Conservation (phyloP, 2,797 vertebrate species). For the Rhincodon typus region DNA sequence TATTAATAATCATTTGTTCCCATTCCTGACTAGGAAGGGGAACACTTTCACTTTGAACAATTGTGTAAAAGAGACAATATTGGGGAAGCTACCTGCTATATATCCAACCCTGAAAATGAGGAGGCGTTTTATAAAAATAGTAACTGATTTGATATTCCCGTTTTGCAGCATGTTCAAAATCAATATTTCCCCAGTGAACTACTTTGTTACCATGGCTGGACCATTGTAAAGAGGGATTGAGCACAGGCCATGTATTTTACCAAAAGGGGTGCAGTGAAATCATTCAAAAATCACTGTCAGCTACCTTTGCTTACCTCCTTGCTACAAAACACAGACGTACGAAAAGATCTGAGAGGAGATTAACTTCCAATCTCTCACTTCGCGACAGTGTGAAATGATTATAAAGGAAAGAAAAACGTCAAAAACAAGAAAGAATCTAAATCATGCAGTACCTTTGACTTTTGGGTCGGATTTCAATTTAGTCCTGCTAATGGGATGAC, state of each 20-base stretch:
- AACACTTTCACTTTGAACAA: not conserved
- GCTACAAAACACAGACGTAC: not conserved
- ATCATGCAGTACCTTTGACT: too few species aligned
- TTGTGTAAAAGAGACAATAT: not conserved
- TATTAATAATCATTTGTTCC: not conserved
- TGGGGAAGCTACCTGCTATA: not conserved
- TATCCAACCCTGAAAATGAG: not conserved
- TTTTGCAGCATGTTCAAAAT: not conserved
- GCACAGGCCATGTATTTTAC: not conserved
- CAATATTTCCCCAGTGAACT: not conserved
- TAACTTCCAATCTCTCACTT: too few species aligned
- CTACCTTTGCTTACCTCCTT: not conserved
- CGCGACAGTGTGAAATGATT: too few species aligned
- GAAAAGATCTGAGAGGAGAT: too few species aligned
- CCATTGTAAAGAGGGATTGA: not conserved
- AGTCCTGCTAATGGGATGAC: too few species aligned
- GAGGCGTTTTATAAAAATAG: not conserved
- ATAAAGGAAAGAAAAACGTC: too few species aligned
- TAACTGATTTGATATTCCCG: not conserved
- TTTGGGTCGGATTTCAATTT: too few species aligned
- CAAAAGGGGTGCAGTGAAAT: not conserved
- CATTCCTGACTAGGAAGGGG: not conserved
- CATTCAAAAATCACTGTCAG: not conserved
- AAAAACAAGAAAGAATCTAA: too few species aligned
- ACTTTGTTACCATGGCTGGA: not conserved